A percentile compares a stretch with the other conserved stretches of the same genome.
phyloP scores from a whole-genome alignment of 2,113 vertebrate species.

The Rhea pennata region DNA sequence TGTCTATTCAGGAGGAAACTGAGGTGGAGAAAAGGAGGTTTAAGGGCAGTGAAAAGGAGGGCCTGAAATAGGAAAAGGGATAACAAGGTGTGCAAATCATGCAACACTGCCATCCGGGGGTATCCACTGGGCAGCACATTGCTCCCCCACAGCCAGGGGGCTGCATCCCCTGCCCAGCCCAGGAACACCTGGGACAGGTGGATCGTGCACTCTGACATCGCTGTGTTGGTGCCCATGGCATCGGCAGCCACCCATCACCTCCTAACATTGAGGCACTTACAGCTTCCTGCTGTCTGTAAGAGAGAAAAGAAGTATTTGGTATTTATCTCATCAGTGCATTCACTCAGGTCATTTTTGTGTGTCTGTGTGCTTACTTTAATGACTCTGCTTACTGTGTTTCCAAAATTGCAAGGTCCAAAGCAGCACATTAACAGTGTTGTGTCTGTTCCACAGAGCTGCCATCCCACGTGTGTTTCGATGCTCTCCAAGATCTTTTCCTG shows the following conservation, averaged over 20 bases:
- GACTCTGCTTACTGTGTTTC: background rate
- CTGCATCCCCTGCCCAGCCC: background rate
- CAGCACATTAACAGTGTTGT: fast-evolving
- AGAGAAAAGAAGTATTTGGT: background rate
- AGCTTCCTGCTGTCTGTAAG: background rate
- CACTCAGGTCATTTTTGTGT: background rate
- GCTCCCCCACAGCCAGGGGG: background rate
- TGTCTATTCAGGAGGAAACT: background rate
- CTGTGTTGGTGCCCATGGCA: fast-evolving
- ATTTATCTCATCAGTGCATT: background rate
- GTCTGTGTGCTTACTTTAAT: background rate
- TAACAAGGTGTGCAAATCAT: background rate
- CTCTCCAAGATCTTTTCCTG: background rate
- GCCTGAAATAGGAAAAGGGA: background rate
- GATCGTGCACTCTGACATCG: background rate
- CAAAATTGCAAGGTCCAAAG: fast-evolving
- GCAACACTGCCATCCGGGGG: too few relatives aligned
- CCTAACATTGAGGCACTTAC: background rate
- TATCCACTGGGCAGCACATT: background rate
- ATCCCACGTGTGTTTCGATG: background rate
- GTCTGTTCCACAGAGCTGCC: background rate
- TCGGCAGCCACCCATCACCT: background rate
- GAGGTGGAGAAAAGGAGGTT: background rate
- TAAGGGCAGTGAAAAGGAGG: background rate
- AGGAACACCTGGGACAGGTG: background rate